Evolutionary conservation across 2,888 invertebrate species (phyloP), one percentile per base, ranked within the genome.

Genomic region (Chrysodeixis includens): DNA sequence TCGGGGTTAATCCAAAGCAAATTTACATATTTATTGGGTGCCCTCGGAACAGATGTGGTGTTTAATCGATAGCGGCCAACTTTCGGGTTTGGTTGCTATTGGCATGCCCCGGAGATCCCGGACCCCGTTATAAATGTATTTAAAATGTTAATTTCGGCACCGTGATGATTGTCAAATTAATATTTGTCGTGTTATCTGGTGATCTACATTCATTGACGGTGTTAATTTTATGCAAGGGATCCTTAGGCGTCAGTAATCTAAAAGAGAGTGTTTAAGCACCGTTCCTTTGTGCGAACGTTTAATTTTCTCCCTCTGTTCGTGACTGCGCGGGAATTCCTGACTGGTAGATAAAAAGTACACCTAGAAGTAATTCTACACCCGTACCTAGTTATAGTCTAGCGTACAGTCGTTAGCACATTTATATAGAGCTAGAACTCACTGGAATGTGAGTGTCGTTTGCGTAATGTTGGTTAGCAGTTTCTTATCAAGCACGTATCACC

Each of bases 21-120:
- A 92, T 92, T 92, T 91, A 88, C 92, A 92, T 92, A 92, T 92
- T 92, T 92, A 92, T 92, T 92, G 90, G 90, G 84, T 85, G 85
- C 76, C 69, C 74, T 76, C 79, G 75, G 85, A 83, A 86, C 88
- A 86, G 90, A 87, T 86, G 88, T 86, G 88, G 81, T 86, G 83
- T 74, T 85, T 90, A 90, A 90, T 92, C 91, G 91, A 92, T 90
- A 87, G 78, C 79, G 80, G 68, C 77, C 79, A 82, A 86, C 71
- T 77, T 83, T 81, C 58, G 69, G 75, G 69, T 78, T 63, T 70
- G 78, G 77, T 72, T 83, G 74, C 66, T 73, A 71, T 78, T 71
- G 74, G 68, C 76, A 77, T 68, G 69, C 62, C 61, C 62, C 65
- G 55, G 56, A 77, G 66, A 66, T 60, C 61, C 62, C 65, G 53